These are phyloP conservation scores for Buceros bicornis DNA, from an alignment of 2,797 vertebrate species.

Conservation along the genomic window DNA sequence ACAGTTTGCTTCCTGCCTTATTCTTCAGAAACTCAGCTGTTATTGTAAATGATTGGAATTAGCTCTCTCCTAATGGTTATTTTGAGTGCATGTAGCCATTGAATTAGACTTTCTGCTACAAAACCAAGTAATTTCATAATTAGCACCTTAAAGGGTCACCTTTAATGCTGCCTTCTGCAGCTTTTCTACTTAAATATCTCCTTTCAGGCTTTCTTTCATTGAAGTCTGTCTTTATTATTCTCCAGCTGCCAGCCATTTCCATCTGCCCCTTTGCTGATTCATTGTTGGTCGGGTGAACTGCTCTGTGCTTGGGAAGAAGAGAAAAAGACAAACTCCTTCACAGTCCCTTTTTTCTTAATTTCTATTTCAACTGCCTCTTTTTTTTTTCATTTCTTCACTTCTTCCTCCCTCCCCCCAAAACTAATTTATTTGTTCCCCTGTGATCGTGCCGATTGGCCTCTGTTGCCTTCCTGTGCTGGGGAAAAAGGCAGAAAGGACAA, in stretches of 20 bases:
- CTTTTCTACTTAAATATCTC: neutral
- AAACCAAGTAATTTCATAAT: slow-evolving; percentile 33
- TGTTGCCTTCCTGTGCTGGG: neutral
- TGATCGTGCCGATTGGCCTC: neutral
- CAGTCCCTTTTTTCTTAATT: neutral
- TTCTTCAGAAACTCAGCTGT: slow-evolving; percentile 30
- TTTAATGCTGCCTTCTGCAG: neutral
- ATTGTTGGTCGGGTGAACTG: neutral
- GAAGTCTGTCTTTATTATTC: neutral
- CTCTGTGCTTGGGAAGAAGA: neutral
- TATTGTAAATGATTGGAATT: slow-evolving; percentile 29
- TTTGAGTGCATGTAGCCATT: neutral
- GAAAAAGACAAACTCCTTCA: neutral
- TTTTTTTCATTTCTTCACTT: neutral
- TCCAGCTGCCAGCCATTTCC: neutral
- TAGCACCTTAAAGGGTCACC: neutral
- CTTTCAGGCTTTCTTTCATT: neutral
- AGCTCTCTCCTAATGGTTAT: slow-evolving; percentile 8
- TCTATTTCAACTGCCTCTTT: neutral
- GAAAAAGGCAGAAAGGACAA: neutral
- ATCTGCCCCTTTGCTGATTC: neutral
- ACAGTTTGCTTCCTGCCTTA: neutral
- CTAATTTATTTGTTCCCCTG: neutral
- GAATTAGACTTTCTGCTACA: slow-evolving; percentile 8
- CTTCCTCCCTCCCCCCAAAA: neutral